These are phyloP conservation scores for Copsychus sechellarum DNA, from an alignment of 2,113 vertebrate species.

Conservation along the genomic window DNA sequence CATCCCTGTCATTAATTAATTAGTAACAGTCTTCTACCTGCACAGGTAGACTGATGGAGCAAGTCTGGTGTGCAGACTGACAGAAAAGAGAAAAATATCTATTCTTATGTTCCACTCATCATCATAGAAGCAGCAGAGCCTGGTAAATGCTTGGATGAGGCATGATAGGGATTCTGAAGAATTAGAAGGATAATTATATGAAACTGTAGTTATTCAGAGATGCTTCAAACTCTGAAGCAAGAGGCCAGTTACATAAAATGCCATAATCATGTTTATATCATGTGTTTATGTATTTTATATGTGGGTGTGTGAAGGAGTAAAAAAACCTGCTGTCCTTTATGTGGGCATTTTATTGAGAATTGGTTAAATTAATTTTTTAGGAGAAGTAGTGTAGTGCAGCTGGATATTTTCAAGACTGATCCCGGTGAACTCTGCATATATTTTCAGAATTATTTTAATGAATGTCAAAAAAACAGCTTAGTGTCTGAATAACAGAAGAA, in stretches of 20 bases:
- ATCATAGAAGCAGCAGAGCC: neutral
- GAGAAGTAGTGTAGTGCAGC: neutral
- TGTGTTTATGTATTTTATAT: too few species aligned
- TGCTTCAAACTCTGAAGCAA: neutral
- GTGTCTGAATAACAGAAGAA: neutral
- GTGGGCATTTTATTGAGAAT: neutral
- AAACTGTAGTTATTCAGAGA: neutral
- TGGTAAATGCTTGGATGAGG: neutral
- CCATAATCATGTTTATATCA: neutral
- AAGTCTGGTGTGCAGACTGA: neutral
- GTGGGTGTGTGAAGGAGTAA: neutral
- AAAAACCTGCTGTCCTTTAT: neutral
- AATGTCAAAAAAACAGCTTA: neutral
- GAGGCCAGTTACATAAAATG: neutral
- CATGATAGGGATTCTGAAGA: neutral
- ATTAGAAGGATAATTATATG: neutral
- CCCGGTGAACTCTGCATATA: neutral
- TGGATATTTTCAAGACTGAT: neutral
- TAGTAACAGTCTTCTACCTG: neutral
- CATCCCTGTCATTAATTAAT: neutral
- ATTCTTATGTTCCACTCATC: neutral
- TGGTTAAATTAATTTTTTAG: neutral
- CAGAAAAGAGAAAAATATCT: neutral
- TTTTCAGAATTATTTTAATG: neutral
- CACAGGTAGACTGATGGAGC: neutral